These are phyloP conservation scores for Tauraco hartlaubi DNA, from an alignment of 2,797 vertebrate species.

Conservation along the genomic window DNA sequence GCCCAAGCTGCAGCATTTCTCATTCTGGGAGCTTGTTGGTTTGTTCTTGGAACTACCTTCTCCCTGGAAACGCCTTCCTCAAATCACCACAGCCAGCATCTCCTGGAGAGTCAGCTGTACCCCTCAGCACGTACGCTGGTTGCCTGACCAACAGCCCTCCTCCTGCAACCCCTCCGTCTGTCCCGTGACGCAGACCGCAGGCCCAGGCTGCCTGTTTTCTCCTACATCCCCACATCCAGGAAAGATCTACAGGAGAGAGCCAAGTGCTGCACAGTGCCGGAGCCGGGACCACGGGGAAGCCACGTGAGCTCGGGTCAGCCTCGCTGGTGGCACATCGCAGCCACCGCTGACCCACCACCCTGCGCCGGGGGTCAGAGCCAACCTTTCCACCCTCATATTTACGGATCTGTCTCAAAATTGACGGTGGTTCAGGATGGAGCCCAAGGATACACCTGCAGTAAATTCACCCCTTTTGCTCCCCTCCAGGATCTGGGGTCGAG, in stretches of 20 bases:
- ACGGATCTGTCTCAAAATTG: background rate
- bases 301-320: background rate
- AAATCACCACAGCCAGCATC: too few relatives aligned
- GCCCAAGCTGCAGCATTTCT: background rate
- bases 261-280: accelerated
- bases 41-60: background rate
- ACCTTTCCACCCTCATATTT: too few relatives aligned
- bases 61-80: background rate
- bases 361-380: background rate
- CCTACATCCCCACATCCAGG: background rate
- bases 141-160: too few relatives aligned
- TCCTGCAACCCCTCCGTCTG: background rate
- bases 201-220: background rate
- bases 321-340: background rate
- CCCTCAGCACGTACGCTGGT: background rate
- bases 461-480: too few relatives aligned
- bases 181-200: background rate
- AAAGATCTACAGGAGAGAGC: background rate
- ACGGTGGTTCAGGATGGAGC: background rate
- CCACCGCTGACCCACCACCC: background rate
- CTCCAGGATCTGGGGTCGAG: background rate
- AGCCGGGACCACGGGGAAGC: background rate
- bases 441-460: too few relatives aligned
- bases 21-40: background rate
- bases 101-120: background rate